Percentiles rank a stretch among this genome's conserved stretches.
These are phyloP conservation scores for Scytalopus superciliaris DNA, from an alignment of 2,113 vertebrate genomes.

Conservation along the genomic window DNA sequence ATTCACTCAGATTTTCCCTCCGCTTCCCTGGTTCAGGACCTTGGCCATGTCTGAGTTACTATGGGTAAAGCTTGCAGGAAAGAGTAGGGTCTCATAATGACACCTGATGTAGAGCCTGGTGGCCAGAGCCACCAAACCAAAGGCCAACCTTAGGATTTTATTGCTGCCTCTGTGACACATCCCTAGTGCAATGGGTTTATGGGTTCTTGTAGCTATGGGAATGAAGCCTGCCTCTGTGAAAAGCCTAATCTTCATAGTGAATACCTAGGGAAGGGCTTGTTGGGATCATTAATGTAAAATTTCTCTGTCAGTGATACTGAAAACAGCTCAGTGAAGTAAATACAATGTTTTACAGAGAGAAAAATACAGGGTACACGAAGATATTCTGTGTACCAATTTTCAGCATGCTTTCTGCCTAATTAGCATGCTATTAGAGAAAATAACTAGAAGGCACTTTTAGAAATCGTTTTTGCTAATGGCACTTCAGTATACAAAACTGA, in stretches of 20 bases:
- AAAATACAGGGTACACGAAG: not conserved
- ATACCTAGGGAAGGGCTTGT: not conserved
- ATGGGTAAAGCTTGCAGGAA: not conserved
- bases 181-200: too few species aligned
- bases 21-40: not conserved
- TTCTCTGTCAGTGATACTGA: not conserved
- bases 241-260: not conserved
- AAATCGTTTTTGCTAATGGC: not conserved
- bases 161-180: fast-evolving
- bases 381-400: not conserved
- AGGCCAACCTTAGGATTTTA: not conserved
- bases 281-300: not conserved
- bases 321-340: not conserved
- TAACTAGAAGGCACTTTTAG: not conserved
- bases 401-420: not conserved
- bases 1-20: not conserved
- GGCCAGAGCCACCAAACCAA: not conserved
- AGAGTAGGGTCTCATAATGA: not conserved
- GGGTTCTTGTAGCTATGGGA: not conserved
- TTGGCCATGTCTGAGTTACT: fast-evolving
- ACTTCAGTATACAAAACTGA: not conserved
- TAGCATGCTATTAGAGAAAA: not conserved
- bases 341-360: not conserved
- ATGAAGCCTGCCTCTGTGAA: not conserved
- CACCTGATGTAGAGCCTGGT: fast-evolving